Evolutionary conservation across 2,113 vertebrate species (phyloP), one percentile per base, ranked within the genome.

Genomic region (Aldabrachelys gigantea): DNA sequence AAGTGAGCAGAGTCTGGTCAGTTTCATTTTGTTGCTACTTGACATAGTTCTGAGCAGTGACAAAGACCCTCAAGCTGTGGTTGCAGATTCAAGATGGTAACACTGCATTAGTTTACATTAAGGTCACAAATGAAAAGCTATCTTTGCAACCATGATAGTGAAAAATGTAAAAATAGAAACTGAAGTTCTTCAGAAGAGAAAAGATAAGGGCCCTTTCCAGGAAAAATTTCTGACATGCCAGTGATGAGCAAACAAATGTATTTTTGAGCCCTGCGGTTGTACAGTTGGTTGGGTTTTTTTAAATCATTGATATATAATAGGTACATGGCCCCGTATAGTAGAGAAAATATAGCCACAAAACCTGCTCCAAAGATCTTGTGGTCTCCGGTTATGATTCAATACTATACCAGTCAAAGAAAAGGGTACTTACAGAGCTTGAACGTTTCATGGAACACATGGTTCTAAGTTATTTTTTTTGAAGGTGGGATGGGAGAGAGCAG

Each of bases 41-140:
- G 96, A 93, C 95, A 93, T 90, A 97, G 83, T 93, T 93, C 87
- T 92, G 93, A 76, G 78, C 65, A 85, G 94, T 84, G 94, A 57
- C 84, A 94, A 8, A 94, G 88, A 94, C 91, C 95, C 96, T 94
- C 21, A 91, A 94, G 91, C 90, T 16, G 82, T 53, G 78, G 87
- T 69, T 94, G 41, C 31, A 56, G 87, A 96, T 82, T 91, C 89
- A 96, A 90, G 80, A 47, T 89, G 95, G 93, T 12, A 44, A 76
- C 22, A 92, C 31, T 81, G 80, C 54, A 78, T 53, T 62, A 19
- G 35, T 86, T 94, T 96, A 91, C 81, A 93, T 86, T n/a, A n/a
- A 17, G 31, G 35, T 69, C 62, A 75, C 57, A 57, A 38, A 94
- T 96, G 89, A 90, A 94, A 95, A 94, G 75, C 83, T 87, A 94